Conservation (phyloP, 37 sponge, comb jelly and placozoan species). For the Dysidea cf. avara region DNA sequence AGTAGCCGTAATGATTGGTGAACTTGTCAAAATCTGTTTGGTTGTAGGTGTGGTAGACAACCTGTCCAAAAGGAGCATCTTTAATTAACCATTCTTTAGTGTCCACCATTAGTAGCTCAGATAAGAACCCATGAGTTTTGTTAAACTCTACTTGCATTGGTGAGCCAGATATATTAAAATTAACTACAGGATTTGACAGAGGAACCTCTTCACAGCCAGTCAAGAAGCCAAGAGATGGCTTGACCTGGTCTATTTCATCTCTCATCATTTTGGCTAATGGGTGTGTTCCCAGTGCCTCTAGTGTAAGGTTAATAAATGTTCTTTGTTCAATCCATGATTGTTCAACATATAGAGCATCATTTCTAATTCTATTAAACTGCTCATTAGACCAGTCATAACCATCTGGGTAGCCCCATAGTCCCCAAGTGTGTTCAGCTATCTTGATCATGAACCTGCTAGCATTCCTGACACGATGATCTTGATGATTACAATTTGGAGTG, state of each 20-base stretch:
- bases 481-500: constrained; percentile 1
- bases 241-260: background rate
- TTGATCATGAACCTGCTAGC: constrained; percentile 47
- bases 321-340: constrained; percentile 60
- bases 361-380: constrained; percentile 33
- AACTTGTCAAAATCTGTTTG: constrained; percentile 50
- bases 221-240: constrained; percentile 13
- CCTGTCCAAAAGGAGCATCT: background rate
- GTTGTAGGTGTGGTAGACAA: constrained; percentile 67
- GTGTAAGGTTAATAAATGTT: constrained; percentile 27
- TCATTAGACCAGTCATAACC: constrained; percentile 46
- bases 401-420: constrained; percentile 38
- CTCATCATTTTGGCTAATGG: constrained; percentile 4
- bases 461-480: constrained; percentile 5
- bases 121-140: too few species aligned
- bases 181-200: background rate
- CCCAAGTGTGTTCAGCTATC: constrained; percentile 73
- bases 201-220: background rate
- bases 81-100: too few species aligned
- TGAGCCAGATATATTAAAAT: too few species aligned
- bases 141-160: too few species aligned
- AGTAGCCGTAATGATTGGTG: constrained; percentile 31
- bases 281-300: constrained; percentile 20
- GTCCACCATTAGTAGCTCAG: too few species aligned
- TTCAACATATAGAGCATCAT: background rate